Evolutionary conservation across 2,797 vertebrate species (phyloP), one percentile per base, ranked within the genome.

Genomic region (Hippocampus kuda): DNA sequence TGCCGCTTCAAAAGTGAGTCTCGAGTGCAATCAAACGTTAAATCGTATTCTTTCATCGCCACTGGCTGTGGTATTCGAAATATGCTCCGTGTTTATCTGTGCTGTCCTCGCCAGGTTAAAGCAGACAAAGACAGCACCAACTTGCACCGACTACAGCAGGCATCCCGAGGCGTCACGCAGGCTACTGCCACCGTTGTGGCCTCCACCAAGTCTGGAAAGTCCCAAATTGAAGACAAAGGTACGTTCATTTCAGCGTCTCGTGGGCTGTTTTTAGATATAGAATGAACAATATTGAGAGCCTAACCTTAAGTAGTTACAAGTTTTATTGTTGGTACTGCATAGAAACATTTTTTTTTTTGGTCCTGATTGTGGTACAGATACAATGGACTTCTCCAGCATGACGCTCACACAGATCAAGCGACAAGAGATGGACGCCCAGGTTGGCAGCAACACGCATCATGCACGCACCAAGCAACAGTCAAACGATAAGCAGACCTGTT

Each of bases 361-460:
- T n/a, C 51, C 27, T 42, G 10, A 51, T 44, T 66, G 18, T 65
- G 27, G 2, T 72, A 1, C 78, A 98, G 97, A 98, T 57, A 95
- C 89, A 3, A 97, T 99, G 96, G 94, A 99, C 80, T 99, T 99
- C 87, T 96, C 94, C 73, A 94, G 91, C 83, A 93, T 96, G 93
- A 99, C 96, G 0, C 92, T 99, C 70, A 99, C 92, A 1, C 96
- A 98, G 89, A 98, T 99, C 84, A 99, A 99, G 85, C 91, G 96
- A 38, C 94, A 98, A 70, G 97, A 99, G 86, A 98, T 99, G 97
- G 94, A 99, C 69, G 93, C 95, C 0, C 96, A 99, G 96, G 96
- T 98, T 80, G 78, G 66, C 72, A 69, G 3, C 57, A 54, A 66
- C 1, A 10, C 3, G 0, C 12, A 16, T 65, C 1, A 10, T 5